Evolutionary conservation across 2,888 invertebrate species (phyloP), one percentile per base, ranked within the genome.

Genomic region (Linhomoeus sp.): DNA sequence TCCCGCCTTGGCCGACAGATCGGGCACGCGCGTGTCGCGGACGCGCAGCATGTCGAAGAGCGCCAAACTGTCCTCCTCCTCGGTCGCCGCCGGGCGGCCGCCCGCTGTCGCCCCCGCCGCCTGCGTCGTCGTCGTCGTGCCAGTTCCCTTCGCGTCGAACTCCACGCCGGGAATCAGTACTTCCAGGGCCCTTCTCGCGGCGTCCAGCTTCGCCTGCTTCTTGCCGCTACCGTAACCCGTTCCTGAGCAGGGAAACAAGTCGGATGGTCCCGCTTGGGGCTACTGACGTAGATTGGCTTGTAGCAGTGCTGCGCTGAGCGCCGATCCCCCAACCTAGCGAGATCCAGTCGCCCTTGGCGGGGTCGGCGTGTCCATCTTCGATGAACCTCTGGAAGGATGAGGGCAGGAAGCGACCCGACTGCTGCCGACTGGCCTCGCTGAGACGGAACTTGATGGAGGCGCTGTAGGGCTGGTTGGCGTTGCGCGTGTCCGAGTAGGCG

Each of bases 1-100:
- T 43, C 88, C 87, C 0, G 88, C 84, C 66, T 86, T 86, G n/a
- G 81, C 80, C 69, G 90, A 92, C 67, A 92, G 80, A 68, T 90
- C 88, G 41, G 81, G 77, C 26, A 94, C 83, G 53, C 92, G 76
- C 0, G 88, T 86, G 73, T 94, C 92, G 63, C 82, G 82, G 47
- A 94, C 82, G 55, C 79, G 77, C 55, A 94, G 82, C 66, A 82
- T 80, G 71, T 94, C 90, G 61, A 71, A 59, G 5, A 62, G 38
- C 14, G 54, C 56, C 15, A 51, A 24, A 24, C 46, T 43, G 26
- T 49, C 49, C 2, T 45, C 49, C 12, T 41, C 15, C 3, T 3
- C 5, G 12, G 23, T 43, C 22, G 19, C 39, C 19, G 42, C 29
- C 9, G n/a, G 17, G 29, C 29, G 29, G 7, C 29, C 29, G 12